phyloP scores from a whole-genome alignment of 2,797 vertebrate genomes.

The Heteromormyrus szaboi region DNA sequence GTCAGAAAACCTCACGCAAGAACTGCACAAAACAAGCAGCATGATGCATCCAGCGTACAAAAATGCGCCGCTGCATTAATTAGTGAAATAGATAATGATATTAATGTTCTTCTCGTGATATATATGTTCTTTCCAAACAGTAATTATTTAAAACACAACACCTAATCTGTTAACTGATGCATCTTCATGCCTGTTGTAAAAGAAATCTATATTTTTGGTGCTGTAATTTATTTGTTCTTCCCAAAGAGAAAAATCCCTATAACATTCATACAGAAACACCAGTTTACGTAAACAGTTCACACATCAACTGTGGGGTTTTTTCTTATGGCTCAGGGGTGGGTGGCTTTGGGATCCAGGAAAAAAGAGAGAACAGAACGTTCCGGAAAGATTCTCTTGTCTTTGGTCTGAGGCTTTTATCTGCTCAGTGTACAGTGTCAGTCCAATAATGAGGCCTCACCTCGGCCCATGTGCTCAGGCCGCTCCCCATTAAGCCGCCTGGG shows the following conservation, averaged over 20 bases:
- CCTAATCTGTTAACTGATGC: neutral
- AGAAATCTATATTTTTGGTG: neutral
- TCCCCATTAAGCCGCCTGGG: slow-evolving; percentile 54
- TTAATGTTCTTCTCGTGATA: neutral
- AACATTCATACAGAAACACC: neutral
- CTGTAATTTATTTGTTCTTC: neutral
- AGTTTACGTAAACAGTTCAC: neutral
- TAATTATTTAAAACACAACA: neutral
- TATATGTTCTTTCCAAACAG: neutral
- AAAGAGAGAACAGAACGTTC: neutral
- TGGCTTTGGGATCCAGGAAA: neutral
- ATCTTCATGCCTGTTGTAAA: neutral
- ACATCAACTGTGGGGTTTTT: neutral
- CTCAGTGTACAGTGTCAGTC: slow-evolving; percentile 54
- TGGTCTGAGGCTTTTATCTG: slow-evolving; percentile 61
- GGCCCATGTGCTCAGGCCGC: slow-evolving; percentile 48
- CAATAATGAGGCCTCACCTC: slow-evolving; percentile 59
- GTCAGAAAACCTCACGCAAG: neutral
- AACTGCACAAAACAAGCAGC: neutral
- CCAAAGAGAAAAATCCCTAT: neutral
- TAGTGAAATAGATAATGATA: neutral
- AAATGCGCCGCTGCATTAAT: neutral
- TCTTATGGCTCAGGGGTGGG: neutral
- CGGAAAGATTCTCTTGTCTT: neutral
- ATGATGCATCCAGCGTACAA: neutral